phyloP scores from a whole-genome alignment of 1,140 invertebrate species.

The Phocides pigmalion region DNA sequence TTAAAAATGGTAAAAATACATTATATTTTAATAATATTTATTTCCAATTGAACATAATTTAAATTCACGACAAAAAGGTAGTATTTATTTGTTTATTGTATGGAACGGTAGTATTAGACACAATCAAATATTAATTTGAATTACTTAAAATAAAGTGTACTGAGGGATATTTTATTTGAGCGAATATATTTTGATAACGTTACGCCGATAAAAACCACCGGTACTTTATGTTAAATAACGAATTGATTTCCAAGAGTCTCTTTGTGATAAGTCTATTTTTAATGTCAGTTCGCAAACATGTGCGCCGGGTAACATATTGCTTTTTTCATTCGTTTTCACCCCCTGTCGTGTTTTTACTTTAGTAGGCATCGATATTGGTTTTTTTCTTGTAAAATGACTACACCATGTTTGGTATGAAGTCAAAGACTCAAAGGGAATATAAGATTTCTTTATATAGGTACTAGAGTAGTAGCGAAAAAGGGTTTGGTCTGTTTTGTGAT shows the following conservation, averaged over 20 bases:
- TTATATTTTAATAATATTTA: too few species aligned
- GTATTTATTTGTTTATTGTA: too few species aligned
- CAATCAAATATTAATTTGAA: too few species aligned
- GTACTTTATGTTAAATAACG: slow-evolving; percentile 66
- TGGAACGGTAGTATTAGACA: too few species aligned
- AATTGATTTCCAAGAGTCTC: slow-evolving; percentile 64
- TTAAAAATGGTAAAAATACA: too few species aligned
- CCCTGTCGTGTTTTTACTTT: slow-evolving; percentile 53
- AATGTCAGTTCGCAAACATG: slow-evolving; percentile 62
- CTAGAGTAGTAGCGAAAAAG: too few species aligned
- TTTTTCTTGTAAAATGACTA: slow-evolving; percentile 40
- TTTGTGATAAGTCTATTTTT: slow-evolving; percentile 60
- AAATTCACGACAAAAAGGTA: too few species aligned
- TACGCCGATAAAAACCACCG: slow-evolving; percentile 57
- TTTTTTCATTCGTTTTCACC: slow-evolving; percentile 66
- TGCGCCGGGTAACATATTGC: slow-evolving; percentile 62
- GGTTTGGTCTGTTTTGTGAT: neutral
- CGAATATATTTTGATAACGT: slow-evolving; percentile 15
- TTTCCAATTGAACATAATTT: too few species aligned
- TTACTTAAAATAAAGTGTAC: too few species aligned
- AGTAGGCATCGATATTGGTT: slow-evolving; percentile 52
- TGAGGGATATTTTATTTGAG: too few species aligned
- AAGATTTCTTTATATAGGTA: neutral
- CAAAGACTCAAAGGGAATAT: slow-evolving; percentile 12
- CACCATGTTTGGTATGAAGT: slow-evolving; percentile 22